Conservation (phyloP, 2,797 vertebrate genomes). For the Tachyglossus aculeatus region DNA sequence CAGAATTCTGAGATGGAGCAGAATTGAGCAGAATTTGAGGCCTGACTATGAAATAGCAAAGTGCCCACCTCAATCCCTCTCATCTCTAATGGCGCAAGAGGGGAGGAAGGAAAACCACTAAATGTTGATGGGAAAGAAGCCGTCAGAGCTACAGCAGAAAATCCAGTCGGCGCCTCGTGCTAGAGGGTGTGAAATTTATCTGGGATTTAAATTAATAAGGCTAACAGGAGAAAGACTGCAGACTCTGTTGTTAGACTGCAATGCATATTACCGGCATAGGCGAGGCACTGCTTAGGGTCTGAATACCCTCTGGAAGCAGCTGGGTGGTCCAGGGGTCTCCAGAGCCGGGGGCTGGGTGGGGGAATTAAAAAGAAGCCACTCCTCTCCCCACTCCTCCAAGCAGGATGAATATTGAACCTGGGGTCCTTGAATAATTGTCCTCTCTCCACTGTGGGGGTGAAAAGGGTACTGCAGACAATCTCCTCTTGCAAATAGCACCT, state of each 20-base stretch:
- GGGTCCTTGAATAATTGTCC: constrained; percentile 72
- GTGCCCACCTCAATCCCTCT: too few species aligned
- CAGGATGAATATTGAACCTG: constrained; percentile 75
- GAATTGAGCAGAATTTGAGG: too few species aligned
- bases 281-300: neutral
- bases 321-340: too few species aligned
- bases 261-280: constrained; percentile 62
- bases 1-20: too few species aligned
- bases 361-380: constrained; percentile 42
- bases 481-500: constrained; percentile 77
- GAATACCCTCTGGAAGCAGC: rapidly evolving
- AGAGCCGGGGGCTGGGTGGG: too few species aligned
- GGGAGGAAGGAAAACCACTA: too few species aligned
- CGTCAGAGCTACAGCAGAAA: too few species aligned
- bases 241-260: constrained; percentile 73
- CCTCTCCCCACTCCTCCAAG: constrained; percentile 60
- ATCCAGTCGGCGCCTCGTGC: neutral
- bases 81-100: too few species aligned
- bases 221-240: constrained; percentile 58
- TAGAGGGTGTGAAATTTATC: constrained; percentile 56
- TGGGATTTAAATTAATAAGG: constrained; percentile 77
- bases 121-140: too few species aligned
- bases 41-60: too few species aligned
- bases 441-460: constrained; percentile 60
- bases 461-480: constrained; percentile 73